Percentiles rank a stretch among this genome's conserved stretches.
phyloP scores from a whole-genome alignment of 2,113 vertebrate species.

The Hyperopisus bebe region DNA sequence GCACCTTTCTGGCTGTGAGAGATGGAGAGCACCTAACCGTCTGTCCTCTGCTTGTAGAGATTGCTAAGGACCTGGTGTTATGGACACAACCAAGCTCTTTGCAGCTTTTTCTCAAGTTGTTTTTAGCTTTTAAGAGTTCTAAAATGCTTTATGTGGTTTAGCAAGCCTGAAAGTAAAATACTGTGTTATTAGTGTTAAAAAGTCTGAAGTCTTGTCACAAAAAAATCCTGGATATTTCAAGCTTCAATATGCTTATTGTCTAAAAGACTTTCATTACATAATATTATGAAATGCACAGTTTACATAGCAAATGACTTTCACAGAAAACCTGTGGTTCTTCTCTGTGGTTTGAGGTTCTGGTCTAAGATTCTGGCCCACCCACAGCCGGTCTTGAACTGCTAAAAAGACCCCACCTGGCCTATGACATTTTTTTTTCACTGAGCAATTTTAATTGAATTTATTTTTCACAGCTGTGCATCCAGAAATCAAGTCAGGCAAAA shows the following conservation, averaged over 20 bases:
- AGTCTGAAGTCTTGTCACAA: background rate
- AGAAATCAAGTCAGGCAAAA: background rate
- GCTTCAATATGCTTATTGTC: background rate
- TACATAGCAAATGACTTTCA: background rate
- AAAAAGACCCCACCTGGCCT: background rate
- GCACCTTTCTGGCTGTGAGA: background rate
- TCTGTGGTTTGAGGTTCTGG: conserved; percentile 7
- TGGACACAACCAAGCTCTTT: background rate
- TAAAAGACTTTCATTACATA: background rate
- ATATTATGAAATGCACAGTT: background rate
- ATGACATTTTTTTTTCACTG: background rate
- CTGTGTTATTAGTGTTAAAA: background rate
- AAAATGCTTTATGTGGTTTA: background rate
- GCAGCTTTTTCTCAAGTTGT: background rate
- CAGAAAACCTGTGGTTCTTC: background rate
- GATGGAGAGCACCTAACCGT: background rate
- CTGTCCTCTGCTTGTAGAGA: background rate
- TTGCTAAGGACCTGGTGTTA: background rate
- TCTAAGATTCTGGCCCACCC: background rate
- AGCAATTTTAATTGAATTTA: background rate
- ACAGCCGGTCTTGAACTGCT: background rate
- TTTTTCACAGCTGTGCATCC: background rate
- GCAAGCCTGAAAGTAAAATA: background rate
- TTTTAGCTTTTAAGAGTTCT: background rate
- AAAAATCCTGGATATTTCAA: background rate